Evolutionary conservation across 2,888 invertebrate genomes (phyloP), one percentile per base, ranked within the genome.

Genomic region (Lomographa bimaculata): DNA sequence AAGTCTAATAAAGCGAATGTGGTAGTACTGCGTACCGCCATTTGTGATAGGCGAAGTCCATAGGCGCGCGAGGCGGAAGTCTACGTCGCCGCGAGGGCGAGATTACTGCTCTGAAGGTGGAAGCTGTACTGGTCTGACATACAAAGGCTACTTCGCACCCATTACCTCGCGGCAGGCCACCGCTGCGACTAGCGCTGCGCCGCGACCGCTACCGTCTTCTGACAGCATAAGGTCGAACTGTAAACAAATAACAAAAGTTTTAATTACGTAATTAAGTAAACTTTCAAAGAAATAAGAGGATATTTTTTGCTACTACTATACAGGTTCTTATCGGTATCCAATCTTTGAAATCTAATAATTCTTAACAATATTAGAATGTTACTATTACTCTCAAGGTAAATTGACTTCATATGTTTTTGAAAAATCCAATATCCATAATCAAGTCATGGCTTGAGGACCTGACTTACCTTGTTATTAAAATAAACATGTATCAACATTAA

Each of bases 121-220:
- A n/a, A n/a, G n/a, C n/a, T n/a, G n/a, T n/a, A n/a, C n/a, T n/a
- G n/a, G n/a, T n/a, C n/a, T n/a, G n/a, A 32, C 56, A 50, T 26
- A 51, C 54, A 12, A 57, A n/a, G 64, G 28, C 71, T 68, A 32
- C 36, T 42, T 36, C 10, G 42, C 42, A 7, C 42, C 42, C 42
- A 36, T 42, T 8, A 42, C 42, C 65, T 92, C 91, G 62, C 93
- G 91, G 59, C 93, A 92, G 24, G 96, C 96, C 18, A 98, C 97
- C 5, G 98, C 98, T n/a, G 98, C 98, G 6, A 98, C 97, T 34
- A 98, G 86, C 42, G 98, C 98, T 32, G 98, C 98, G 12, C 98
- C 98, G 64, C 97, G 93, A n/a, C 98, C 98, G 65, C 97, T 97
- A 30, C 98, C 98, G 75, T 98, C 98, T 77, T 98, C 97, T 0